Conservation (phyloP, 2,888 invertebrate species). For the Crocallis elinguaria region DNA sequence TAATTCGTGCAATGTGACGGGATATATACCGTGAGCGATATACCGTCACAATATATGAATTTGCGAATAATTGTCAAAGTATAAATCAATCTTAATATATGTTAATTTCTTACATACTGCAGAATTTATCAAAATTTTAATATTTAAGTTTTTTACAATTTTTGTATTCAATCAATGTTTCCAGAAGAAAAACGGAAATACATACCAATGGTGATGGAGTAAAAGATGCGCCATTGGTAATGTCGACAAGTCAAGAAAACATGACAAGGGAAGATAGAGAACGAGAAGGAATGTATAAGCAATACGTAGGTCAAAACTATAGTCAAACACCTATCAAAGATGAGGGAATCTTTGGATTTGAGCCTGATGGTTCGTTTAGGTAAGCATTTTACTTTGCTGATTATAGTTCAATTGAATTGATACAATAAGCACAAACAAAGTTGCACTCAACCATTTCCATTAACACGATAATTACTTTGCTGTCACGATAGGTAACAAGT, state of each 20-base stretch:
- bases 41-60: neutral
- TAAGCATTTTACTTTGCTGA: conserved; percentile 40
- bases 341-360: conserved; percentile 84
- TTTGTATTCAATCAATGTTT: conserved; percentile 20
- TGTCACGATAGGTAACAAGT: conserved; percentile 7
- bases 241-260: conserved; percentile 87
- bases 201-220: conserved; percentile 69
- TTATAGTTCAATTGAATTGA: neutral
- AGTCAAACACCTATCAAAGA: conserved; percentile 85
- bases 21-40: neutral
- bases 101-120: no score
- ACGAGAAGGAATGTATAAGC: conserved; percentile 72
- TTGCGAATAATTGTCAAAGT: no score
- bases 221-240: conserved; percentile 78
- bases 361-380: conserved; percentile 82
- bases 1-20: no score
- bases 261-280: conserved; percentile 81
- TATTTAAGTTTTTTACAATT: no score
- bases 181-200: conserved; percentile 78
- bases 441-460: conserved; percentile 18
- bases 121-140: no score
- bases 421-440: conserved; percentile 1
- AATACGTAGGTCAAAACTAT: conserved; percentile 78
- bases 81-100: no score
- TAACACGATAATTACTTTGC: conserved; percentile 2